A percentile compares a stretch with the other conserved stretches of the same genome.
Conservation (phyloP, 2,113 vertebrate species). For the Mesitornis unicolor region DNA sequence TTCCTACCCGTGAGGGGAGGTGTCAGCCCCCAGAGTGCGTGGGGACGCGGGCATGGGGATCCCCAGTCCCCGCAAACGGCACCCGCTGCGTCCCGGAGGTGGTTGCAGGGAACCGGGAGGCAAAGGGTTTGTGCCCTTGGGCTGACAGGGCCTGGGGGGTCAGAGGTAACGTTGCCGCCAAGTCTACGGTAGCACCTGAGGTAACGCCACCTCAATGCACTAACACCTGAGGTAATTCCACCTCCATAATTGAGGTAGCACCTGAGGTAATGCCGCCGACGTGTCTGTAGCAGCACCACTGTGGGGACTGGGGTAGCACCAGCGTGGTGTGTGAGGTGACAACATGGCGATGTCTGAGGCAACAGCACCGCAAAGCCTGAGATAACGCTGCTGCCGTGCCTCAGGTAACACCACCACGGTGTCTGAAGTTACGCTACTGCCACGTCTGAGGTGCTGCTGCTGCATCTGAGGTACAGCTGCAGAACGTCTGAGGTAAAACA, state of each 20-base stretch:
- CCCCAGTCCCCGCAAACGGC: fast-evolving
- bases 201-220: background rate
- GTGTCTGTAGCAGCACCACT: fast-evolving
- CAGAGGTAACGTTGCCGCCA: fast-evolving
- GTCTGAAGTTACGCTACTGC: background rate
- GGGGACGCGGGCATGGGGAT: background rate
- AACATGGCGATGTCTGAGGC: fast-evolving
- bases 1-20: background rate
- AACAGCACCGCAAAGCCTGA: fast-evolving
- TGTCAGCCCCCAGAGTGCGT: fast-evolving
- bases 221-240: no score
- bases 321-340: background rate
- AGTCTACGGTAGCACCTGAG: background rate
- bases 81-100: fast-evolving
- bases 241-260: background rate
- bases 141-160: background rate
- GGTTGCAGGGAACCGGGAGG: background rate
- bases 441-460: background rate
- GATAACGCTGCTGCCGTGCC: background rate
- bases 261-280: background rate
- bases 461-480: background rate
- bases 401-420: fast-evolving
- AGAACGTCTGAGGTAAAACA: background rate
- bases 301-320: background rate
- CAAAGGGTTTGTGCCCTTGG: background rate